Base-by-base conservation (phyloP, 2,113 vertebrate species). In the Calidris pugnax region DNA sequence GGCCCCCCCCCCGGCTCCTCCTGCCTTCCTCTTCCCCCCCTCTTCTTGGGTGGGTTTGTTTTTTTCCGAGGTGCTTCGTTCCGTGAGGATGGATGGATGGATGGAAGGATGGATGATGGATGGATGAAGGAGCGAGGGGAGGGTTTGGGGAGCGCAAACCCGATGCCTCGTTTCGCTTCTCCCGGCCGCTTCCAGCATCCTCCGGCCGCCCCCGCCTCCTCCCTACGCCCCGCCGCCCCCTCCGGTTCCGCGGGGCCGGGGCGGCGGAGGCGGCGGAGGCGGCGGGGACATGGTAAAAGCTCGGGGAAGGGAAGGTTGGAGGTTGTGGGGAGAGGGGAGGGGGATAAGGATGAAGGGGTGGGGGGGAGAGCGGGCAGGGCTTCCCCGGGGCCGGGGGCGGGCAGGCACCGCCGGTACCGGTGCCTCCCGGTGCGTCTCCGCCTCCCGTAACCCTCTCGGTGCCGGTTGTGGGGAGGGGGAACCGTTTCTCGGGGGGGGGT, bases 361-460 rank as follows among this genome's bases (percentile, higher is more conserved):
- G n/a, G n/a, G n/a, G 19, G 63, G 43, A 6, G 20, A 39, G 27
- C 47, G 37, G 62, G 71, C 19, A 47, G 81, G 81, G 81, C 53
- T 82, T 76, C 63, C 84, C 77, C 77, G 35, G 71, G 84, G 90
- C 83, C 11, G 62, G 89, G 77, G 82, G 82, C 60, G 75, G 69
- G 76, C 20, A 26, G 62, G 53, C 83, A 68, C 68, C 39, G 62
- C 60, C 67, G 77, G 84, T 69, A 8, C 57, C 89, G 81, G 73
- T 37, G 63, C 41, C 33, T 4, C 51, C 82, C 68, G 81, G 57
- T 32, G 71, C 41, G 56, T 82, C 84, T 9, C 90, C 85, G 71
- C 90, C 90, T 28, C 7, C 85, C 11, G 85, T 92, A 92, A 92
- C 90, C 85, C 85, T 39, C 43, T 88, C 85, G 90, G 63, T 83